These are phyloP conservation scores for Pristionchus fissidentatus DNA, from an alignment of 2,888 invertebrate species.

Conservation along the genomic window DNA sequence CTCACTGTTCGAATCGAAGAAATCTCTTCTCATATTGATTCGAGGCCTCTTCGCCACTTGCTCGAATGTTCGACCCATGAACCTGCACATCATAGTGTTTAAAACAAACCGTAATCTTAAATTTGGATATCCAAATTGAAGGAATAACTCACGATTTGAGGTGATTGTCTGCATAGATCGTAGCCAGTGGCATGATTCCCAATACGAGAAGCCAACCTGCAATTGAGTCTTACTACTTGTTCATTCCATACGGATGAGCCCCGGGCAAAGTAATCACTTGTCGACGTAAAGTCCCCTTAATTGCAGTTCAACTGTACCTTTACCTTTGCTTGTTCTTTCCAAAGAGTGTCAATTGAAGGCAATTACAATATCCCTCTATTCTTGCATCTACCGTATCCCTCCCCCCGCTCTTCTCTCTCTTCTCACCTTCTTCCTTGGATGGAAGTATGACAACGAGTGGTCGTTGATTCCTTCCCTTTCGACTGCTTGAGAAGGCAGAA, in stretches of 20 bases:
- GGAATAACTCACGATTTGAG: slow-evolving; percentile 56
- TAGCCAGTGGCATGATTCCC: slow-evolving; percentile 64
- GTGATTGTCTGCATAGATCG: slow-evolving; percentile 56
- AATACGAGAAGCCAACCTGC: slow-evolving; percentile 59
- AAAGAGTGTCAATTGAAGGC: too few relatives aligned
- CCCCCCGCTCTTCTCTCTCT: slow-evolving; percentile 41
- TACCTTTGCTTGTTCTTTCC: too few relatives aligned
- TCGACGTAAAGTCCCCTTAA: too few relatives aligned
- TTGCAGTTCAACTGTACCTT: too few relatives aligned
- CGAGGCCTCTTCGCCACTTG: slow-evolving; percentile 55
- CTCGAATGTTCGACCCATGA: slow-evolving; percentile 64
- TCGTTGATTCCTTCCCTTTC: slow-evolving; percentile 46
- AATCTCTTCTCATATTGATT: slow-evolving; percentile 54
- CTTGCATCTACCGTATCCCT: neutral
- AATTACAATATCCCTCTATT: too few relatives aligned
- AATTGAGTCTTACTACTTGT: too few relatives aligned
- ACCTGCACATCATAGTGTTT: slow-evolving; percentile 52
- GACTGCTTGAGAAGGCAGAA: neutral
- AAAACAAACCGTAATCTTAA: neutral
- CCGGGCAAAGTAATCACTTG: too few relatives aligned
- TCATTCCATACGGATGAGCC: too few relatives aligned
- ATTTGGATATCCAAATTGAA: neutral
- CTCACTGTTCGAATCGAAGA: slow-evolving; percentile 58
- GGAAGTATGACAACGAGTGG: slow-evolving; percentile 63
- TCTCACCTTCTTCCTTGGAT: slow-evolving; percentile 48